These are phyloP conservation scores for Nannoperca australis DNA, from an alignment of 2,797 vertebrate species.

Conservation along the genomic window DNA sequence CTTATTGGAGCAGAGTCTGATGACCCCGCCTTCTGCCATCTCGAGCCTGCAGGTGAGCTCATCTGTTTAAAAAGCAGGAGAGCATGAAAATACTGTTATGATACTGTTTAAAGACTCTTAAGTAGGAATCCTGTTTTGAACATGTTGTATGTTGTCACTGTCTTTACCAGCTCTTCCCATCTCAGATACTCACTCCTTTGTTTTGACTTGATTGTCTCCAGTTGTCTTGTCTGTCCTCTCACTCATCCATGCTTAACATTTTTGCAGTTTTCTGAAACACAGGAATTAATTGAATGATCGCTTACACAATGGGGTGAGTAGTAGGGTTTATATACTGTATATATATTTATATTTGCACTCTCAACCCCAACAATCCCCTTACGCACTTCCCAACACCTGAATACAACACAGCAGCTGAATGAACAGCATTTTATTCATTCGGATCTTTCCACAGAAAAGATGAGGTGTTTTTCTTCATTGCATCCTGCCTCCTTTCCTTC, in stretches of 20 bases:
- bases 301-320: constrained; percentile 86
- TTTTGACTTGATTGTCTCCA: constrained; percentile 73
- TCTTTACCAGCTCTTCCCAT: constrained; percentile 73
- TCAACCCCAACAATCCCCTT: constrained; percentile 33
- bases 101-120: constrained; percentile 14
- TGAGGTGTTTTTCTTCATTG: constrained; percentile 35
- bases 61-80: background rate
- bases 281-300: constrained; percentile 90
- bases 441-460: constrained; percentile 55
- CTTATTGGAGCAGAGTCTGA: constrained; percentile 86
- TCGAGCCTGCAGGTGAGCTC: constrained; percentile 91
- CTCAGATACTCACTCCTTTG: constrained; percentile 71
- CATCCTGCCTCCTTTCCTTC: constrained; percentile 56
- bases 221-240: constrained; percentile 80
- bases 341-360: constrained; percentile 57
- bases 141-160: constrained; percentile 62
- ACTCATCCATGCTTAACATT: constrained; percentile 86
- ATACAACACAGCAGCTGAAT: constrained; percentile 68
- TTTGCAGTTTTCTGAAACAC: constrained; percentile 90
- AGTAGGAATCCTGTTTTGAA: constrained; percentile 48
- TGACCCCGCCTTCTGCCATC: constrained; percentile 89
- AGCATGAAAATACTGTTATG: background rate
- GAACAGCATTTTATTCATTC: constrained; percentile 68
- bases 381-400: constrained; percentile 49
- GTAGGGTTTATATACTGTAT: constrained; percentile 76